Percentiles rank a stretch among this genome's conserved stretches.
phyloP scores from a whole-genome alignment of 2,888 invertebrate species.

The Petrolisthes manimaculis region DNA sequence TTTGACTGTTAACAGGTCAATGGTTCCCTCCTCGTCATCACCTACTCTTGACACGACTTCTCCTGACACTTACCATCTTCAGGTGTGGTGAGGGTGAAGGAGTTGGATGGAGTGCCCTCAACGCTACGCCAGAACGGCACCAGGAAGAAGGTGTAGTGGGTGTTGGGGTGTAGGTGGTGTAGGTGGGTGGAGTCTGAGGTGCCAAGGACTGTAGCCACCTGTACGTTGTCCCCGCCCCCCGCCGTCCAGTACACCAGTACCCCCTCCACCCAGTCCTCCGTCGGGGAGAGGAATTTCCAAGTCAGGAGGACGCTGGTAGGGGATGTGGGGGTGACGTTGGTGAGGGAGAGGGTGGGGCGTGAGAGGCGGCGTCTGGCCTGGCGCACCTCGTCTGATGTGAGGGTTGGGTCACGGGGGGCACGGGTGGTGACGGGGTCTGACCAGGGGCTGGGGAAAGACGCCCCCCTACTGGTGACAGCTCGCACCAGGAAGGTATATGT shows the following conservation, averaged over 20 bases:
- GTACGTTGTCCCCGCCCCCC: conserved; percentile 24
- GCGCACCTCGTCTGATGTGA: conserved; percentile 37
- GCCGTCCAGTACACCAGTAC: conserved; percentile 75
- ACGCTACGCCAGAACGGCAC: conserved; percentile 89
- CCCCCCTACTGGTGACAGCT: conserved; percentile 56
- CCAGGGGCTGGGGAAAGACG: conserved; percentile 65
- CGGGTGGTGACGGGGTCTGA: conserved; percentile 60
- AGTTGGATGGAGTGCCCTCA: conserved; percentile 93
- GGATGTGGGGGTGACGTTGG: conserved; percentile 77
- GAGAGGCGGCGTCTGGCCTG: conserved; percentile 55
- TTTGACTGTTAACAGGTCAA: no score
- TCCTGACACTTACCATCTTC: conserved; percentile 79
- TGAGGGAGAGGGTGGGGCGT: conserved; percentile 75
- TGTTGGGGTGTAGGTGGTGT: conserved; percentile 84
- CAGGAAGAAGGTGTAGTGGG: conserved; percentile 92
- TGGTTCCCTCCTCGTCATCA: no score
- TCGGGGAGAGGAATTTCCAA: conserved; percentile 78
- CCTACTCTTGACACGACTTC: neutral
- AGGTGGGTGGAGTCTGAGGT: conserved; percentile 79
- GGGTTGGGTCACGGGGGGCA: conserved; percentile 32
- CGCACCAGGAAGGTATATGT: conserved; percentile 80
- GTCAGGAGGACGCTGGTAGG: conserved; percentile 83
- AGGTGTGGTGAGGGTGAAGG: conserved; percentile 84
- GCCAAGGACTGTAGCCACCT: conserved; percentile 77
- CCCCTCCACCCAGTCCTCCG: conserved; percentile 77